Base-by-base conservation (phyloP, 1,140 invertebrate species). In the Drosophila orosa region DNA sequence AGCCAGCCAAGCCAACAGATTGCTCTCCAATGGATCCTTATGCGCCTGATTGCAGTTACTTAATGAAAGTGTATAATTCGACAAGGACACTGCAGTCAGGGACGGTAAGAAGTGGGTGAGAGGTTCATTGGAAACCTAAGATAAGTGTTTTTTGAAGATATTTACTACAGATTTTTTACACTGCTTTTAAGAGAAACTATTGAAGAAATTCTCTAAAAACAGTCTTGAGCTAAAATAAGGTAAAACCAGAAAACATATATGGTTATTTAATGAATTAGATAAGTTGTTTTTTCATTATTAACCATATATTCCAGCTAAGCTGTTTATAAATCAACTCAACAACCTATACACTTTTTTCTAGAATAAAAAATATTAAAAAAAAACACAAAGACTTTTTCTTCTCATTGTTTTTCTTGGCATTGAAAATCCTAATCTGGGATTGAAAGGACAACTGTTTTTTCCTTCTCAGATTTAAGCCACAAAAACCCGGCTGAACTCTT, bases 51-150 rank as follows among this genome's bases (percentile, higher is more conserved):
- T 86, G 83, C 83, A 69, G 75, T 89, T 79, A 87, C 62, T 87
- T 87, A 86, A 87, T 87, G 82, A 87, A 87, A 87, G 65, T 78
- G 79, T 75, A 82, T 73, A 79, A 83, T 76, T 89, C 59, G 57
- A 63, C 44, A 68, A 59, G 55, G 66, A 74, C 78, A 75, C 48
- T 42, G 71, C 59, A 47, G 42, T 45, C 48, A 57, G 52, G 63
- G 80, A 24, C 48, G 56, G 39, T 57, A 44, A 40, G 31, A 22
- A 22, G 40, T 60, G 45, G 56, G 13, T 8, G 12, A 15, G 17
- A 55, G 40, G 27, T 27, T 52, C n/a, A 31, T 25, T 39, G 22
- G 22, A 44, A 61, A 50, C 8, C 29, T 33, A 8, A 33, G 4
- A 3, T 50, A 33, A 4, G 42, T 52, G 13, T 15, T 19, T 39